Evolutionary conservation across 2,797 vertebrate genomes (phyloP), one percentile per base, ranked within the genome.

Genomic region (Menidia menidia): DNA sequence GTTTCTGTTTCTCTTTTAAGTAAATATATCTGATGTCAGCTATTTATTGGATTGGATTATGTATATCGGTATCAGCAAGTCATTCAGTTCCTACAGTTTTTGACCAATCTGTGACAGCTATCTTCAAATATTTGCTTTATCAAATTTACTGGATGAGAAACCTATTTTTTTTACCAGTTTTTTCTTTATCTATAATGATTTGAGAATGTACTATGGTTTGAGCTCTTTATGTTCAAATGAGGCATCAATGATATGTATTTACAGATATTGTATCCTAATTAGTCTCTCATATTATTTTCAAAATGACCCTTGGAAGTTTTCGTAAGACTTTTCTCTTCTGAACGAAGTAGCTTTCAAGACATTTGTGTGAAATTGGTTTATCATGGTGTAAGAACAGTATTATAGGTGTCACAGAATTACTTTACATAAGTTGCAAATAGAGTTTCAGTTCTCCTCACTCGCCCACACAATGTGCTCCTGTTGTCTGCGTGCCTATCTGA

Each of bases 371-470:
- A 39, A 39, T 39, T 7, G 35, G 35, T 39, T 39, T 39, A 7
- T 39, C 35, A 7, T 10, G 35, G 35, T 39, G 35, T 39, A 39
- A 39, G 7, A 39, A 39, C 4, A 39, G 7, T 10, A 39, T 39
- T 10, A 7, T 4, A 52, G 51, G 12, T 32, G 51, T 53, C 13
- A 3, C 53, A 41, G 58, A 43, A 61, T 43, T 60, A 41, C 32
- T 84, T 80, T 68, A 68, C 66, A 77, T 61, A 52, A 67, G 42
- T 18, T 56, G 45, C 33, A 69, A 75, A 73, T 73, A 58, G 71
- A 71, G 50, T 67, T 60, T 82, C 42, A 52, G 25, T 69, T 80
- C 61, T 71, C 47, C 55, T 56, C 43, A 55, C 19, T 57, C 50
- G 55, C 63, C 66, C 67, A 69, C 77, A 31, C 53, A 1, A 14